Evolutionary conservation across 2,888 invertebrate species (phyloP).

Genomic region (Apodemia mormo): DNA sequence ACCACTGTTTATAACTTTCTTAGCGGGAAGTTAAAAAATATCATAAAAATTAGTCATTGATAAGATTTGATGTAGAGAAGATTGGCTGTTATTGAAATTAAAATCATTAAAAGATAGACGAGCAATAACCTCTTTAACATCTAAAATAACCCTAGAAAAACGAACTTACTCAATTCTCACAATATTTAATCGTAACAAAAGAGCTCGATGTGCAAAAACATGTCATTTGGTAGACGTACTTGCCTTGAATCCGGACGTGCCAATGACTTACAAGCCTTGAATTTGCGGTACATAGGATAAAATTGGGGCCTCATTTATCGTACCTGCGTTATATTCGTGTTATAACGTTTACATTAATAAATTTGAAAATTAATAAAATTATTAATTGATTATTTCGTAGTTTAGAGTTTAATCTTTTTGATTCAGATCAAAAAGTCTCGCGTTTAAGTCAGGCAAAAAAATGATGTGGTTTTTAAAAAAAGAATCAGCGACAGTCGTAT

Average conservation of each 20-base stretch:
- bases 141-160: background rate
- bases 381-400: no score
- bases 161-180: background rate
- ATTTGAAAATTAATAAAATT: background rate
- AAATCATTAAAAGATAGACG: no score
- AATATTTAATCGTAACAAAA: constrained; percentile 11
- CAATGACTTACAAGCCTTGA: constrained; percentile 74
- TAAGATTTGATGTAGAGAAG: no score
- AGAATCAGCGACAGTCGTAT: no score
- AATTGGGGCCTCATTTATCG: constrained; percentile 43
- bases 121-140: background rate
- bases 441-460: no score
- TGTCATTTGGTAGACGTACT: constrained; percentile 48
- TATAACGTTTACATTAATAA: constrained; percentile 3
- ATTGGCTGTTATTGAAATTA: no score
- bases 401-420: no score
- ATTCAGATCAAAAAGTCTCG: no score
- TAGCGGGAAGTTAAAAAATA: no score
- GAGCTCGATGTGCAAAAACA: constrained; percentile 28
- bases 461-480: no score
- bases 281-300: constrained; percentile 46
- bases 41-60: no score
- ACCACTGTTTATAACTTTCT: no score
- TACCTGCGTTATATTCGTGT: constrained; percentile 27
- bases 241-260: constrained; percentile 50